Evolutionary conservation across 1,140 invertebrate species (phyloP), one percentile per base, ranked within the genome.

Genomic region (Meloidogyne exigua): DNA sequence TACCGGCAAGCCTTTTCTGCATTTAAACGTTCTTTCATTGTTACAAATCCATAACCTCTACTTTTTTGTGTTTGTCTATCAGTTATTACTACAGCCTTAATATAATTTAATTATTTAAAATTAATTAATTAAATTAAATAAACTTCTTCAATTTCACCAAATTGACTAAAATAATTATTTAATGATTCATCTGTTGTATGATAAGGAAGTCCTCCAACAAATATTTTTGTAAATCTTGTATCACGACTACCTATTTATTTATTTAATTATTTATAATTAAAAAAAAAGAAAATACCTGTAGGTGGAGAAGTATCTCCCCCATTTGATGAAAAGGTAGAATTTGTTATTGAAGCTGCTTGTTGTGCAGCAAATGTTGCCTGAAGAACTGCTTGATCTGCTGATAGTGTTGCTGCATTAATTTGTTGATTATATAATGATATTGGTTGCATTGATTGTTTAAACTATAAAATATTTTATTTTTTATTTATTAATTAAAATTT

Each of bases 11-110:
- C 96, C 84, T 94, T 90, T 87, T 97, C 95, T 49, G 96, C 95
- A 68, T 94, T 93, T 63, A 92, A 91, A 85, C 92, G 90, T 87
- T 96, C 94, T 44, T 93, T 92, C 96, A 98, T 98, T 88, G 96
- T 98, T 95, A 98, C 95, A 89, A 98, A 98, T 89, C 95, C 95
- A 90, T 98, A 98, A 88, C 95, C 95, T 83, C 95, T 91, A 89
- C 94, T 95, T 90, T 98, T 98, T 79, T 94, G 95, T 10, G 95
- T 97, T 88, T 96, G 93, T 85, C 95, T 90, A 88, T 98, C 95
- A 0, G 95, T 98, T 85, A 98, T 98, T 82, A 98, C 95, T 49
- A 98, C 95, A 2, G 95, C 95, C 88, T 73, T 25, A 71, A 71
- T 13, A 28, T 65, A n/a, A n/a, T n/a, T n/a, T n/a, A n/a, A n/a